phyloP scores from a whole-genome alignment of 2,113 vertebrate genomes.

The Caranx melampygus region DNA sequence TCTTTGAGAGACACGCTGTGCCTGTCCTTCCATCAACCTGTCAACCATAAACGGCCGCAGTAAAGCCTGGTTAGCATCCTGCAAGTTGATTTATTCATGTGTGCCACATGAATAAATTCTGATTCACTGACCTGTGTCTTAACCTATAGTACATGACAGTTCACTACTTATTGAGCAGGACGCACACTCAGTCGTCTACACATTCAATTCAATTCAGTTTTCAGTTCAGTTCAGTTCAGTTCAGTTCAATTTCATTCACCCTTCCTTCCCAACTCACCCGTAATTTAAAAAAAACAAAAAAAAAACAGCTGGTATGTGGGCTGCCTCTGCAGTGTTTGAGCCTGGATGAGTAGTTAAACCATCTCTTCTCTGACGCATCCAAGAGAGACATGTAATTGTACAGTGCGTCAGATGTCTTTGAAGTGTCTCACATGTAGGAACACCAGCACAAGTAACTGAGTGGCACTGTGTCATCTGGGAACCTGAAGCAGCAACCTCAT shows the following conservation, averaged over 20 bases:
- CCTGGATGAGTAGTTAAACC: neutral
- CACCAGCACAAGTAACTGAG: no score
- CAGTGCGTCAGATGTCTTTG: neutral
- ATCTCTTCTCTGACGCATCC: slow-evolving; percentile 1
- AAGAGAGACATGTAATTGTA: neutral
- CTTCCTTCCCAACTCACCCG: no score
- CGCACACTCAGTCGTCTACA: neutral
- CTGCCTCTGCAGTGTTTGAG: neutral
- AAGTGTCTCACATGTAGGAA: neutral
- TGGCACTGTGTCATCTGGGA: no score
- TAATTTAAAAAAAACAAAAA: no score
- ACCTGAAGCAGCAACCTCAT: no score
- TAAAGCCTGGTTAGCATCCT: slow-evolving; percentile 8
- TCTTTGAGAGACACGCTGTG: slow-evolving; percentile 2
- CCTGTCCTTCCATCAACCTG: slow-evolving; percentile 5
- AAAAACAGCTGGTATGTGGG: no score
- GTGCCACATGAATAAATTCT: neutral
- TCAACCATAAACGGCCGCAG: slow-evolving; percentile 32
- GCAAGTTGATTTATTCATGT: slow-evolving; percentile 30
- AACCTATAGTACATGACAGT: slow-evolving; percentile 1
- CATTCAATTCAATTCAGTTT: no score
- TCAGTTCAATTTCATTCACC: no score
- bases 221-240: no score
- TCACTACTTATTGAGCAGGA: neutral
- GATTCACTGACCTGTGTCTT: slow-evolving; percentile 45